phyloP scores from a whole-genome alignment of 2,113 vertebrate genomes.

The Tricholaema leucomelas region DNA sequence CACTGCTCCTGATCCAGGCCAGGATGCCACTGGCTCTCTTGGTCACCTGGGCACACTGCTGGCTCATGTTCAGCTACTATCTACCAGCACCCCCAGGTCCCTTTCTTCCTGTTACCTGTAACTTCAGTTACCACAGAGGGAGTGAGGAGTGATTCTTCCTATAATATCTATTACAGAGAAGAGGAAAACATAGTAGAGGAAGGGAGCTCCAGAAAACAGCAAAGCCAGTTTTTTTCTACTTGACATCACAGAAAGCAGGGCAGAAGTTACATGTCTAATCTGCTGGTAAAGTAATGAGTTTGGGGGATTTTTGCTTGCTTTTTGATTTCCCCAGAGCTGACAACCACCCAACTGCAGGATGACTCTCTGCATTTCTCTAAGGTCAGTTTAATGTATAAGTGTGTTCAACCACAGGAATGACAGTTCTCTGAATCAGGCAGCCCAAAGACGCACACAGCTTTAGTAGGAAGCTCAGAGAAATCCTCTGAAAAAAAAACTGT shows the following conservation, averaged over 20 bases:
- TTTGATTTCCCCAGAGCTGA: background rate
- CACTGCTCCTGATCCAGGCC: too few species aligned
- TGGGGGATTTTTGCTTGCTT: background rate
- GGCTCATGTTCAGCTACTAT: too few species aligned
- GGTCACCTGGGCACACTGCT: too few species aligned
- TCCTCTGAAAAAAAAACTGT: too few species aligned
- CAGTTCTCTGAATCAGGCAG: background rate
- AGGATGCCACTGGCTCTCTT: too few species aligned
- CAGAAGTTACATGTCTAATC: background rate
- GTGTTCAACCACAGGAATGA: background rate
- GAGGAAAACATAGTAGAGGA: background rate
- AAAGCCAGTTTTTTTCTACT: background rate
- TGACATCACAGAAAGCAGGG: background rate
- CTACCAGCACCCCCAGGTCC: too few species aligned
- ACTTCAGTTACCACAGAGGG: background rate
- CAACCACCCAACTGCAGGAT: background rate
- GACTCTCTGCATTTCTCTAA: background rate
- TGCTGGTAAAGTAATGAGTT: background rate
- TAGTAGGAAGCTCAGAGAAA: too few species aligned
- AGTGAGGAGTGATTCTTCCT: background rate
- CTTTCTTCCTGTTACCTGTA: background rate
- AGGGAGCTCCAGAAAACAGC: background rate
- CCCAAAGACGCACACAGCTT: too few species aligned
- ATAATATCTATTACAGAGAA: background rate
- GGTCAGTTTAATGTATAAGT: background rate